Percentiles rank a stretch among this genome's conserved stretches.
These are phyloP conservation scores for Phrixothrix hirtus DNA, from an alignment of 2,888 invertebrate species.

Conservation along the genomic window DNA sequence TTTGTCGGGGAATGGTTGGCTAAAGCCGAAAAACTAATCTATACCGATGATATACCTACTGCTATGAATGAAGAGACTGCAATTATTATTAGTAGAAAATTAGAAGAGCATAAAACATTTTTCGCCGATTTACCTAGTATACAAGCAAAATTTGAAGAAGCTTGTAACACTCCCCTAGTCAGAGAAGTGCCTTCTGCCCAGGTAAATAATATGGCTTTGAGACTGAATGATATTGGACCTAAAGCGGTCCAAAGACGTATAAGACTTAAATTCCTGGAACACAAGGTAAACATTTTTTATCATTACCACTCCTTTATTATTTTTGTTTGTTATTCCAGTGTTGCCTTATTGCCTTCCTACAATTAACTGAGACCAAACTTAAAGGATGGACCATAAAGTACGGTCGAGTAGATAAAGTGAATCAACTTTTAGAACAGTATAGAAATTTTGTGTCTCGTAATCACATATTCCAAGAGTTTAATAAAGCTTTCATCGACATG, in stretches of 20 bases:
- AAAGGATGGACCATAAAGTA: constrained; percentile 89
- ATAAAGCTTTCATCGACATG: constrained; percentile 89
- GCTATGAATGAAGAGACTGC: constrained; percentile 89
- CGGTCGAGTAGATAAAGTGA: constrained; percentile 79
- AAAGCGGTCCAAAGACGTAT: constrained; percentile 82
- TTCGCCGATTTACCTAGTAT: constrained; percentile 82
- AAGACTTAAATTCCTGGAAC: constrained; percentile 86
- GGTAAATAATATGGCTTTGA: constrained; percentile 76
- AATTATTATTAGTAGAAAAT: constrained; percentile 80
- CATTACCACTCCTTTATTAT: too few species aligned
- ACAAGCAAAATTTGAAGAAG: constrained; percentile 76
- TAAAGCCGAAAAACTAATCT: constrained; percentile 79
- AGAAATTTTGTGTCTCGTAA: constrained; percentile 90
- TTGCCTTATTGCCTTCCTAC: constrained; percentile 89
- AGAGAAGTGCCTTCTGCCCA: constrained; percentile 77
- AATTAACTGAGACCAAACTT: constrained; percentile 86
- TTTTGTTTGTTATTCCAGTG: constrained; percentile 61
- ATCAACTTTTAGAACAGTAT: constrained; percentile 84
- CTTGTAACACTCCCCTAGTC: constrained; percentile 69
- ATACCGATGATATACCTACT: constrained; percentile 80
- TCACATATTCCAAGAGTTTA: constrained; percentile 92
- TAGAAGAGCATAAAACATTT: constrained; percentile 88
- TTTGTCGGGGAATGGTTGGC: constrained; percentile 89
- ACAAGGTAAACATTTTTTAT: too few species aligned
- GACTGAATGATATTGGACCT: constrained; percentile 74